Base-by-base conservation (phyloP, 2,113 vertebrate genomes). In the Hippocampus guttulatus region DNA sequence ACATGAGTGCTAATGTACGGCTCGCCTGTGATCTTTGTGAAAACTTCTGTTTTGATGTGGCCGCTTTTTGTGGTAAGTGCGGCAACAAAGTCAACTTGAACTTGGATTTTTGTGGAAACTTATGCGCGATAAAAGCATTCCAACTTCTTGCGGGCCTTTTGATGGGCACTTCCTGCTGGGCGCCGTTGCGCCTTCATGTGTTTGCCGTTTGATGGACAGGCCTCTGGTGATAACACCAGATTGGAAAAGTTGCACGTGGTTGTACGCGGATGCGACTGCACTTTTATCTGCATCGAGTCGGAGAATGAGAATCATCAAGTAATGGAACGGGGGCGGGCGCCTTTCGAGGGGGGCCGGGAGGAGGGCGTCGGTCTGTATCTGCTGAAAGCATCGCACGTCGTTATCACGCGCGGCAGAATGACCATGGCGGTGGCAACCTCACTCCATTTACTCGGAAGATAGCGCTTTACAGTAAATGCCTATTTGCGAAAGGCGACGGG, bases 401-500 rank as follows among this genome's bases (percentile, higher is more conserved):
- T 80, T 84, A 84, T 85, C 85, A 38, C 74, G 73, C 60, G 62
- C 77, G 41, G 79, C 78, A 77, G 85, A 82, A 82, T 71, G 78
- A 76, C 84, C 74, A 70, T 63, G 72, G 80, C 85, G 76, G 86
- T 81, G 88, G 84, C 73, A 81, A 79, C 71, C 73, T 70, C 74
- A 69, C 75, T 76, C 83, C 85, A 84, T 84, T 85, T 83, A 82
- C 76, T 87, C 33, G 33, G 55, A 74, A 85, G 86, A 88, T 89
- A 55, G n/a, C 52, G 52, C 21, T n/a, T 55, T 3, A 23, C 74
- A 65, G 75, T 75, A 80, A 86, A 86, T 73, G 70, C 74, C 68
- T 81, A 83, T 81, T 87, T 85, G 80, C 76, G 71, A 81, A 79
- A 66, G 61, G 85, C 81, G 57, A 30, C 1, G 2, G 40, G 41